Conservation (phyloP, 2,888 invertebrate species). For the Rhyacophila evoluta region DNA sequence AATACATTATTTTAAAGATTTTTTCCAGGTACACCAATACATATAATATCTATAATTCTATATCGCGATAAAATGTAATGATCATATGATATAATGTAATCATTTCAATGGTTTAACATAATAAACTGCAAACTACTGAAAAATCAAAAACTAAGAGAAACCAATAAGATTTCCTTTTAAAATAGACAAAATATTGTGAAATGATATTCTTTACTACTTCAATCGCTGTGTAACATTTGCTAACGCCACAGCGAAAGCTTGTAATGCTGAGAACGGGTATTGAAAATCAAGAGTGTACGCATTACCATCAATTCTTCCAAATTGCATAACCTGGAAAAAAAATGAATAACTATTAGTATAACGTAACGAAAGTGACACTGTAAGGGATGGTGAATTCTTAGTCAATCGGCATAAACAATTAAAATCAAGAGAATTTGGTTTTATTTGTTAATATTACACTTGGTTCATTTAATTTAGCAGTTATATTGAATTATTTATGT, state of each 20-base stretch:
- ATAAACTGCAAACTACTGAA: not conserved
- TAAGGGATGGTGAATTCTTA: too few species aligned
- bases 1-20: not conserved
- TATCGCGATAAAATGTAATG: not conserved
- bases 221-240: slow-evolving; percentile 96
- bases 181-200: not conserved
- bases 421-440: too few species aligned
- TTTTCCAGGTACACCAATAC: slow-evolving; percentile 16
- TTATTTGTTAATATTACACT: too few species aligned
- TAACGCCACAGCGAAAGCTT: slow-evolving; percentile 98
- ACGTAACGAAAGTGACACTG: too few species aligned
- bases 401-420: too few species aligned
- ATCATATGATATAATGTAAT: not conserved
- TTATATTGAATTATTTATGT: too few species aligned
- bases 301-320: slow-evolving; percentile 98
- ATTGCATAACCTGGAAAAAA: slow-evolving; percentile 93
- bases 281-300: slow-evolving; percentile 99
- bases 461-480: too few species aligned
- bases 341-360: slow-evolving; percentile 7
- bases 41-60: not conserved
- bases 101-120: not conserved
- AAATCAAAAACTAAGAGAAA: not conserved
- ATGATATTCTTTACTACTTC: slow-evolving; percentile 72
- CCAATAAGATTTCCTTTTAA: not conserved
- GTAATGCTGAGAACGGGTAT: slow-evolving; percentile 97